A percentile compares a stretch with the other conserved stretches of the same genome.
phyloP scores from a whole-genome alignment of 2,113 vertebrate genomes.

The Eidolon helvum region DNA sequence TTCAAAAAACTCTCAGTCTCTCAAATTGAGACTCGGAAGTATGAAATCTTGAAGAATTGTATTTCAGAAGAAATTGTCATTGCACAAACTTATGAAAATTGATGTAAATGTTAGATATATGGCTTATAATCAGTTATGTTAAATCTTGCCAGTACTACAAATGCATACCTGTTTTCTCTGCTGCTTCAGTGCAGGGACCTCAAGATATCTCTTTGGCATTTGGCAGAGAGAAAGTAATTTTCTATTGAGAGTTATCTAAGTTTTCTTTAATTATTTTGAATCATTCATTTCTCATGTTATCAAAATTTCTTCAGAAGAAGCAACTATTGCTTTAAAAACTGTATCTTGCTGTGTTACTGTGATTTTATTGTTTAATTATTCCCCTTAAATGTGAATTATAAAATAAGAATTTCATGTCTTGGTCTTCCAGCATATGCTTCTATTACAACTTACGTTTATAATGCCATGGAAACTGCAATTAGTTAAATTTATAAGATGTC shows the following conservation, averaged over 20 bases:
- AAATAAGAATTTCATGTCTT: neutral
- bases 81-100: neutral
- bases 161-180: neutral
- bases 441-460: neutral
- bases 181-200: neutral
- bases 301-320: neutral
- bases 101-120: neutral
- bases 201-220: neutral
- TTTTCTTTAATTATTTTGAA: conserved; percentile 34
- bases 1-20: neutral
- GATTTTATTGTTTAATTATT: neutral
- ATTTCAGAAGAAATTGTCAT: neutral
- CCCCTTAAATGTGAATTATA: neutral
- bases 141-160: neutral
- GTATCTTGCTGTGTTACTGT: neutral
- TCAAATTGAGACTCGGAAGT: neutral
- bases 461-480: neutral
- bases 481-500: neutral
- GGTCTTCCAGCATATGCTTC: neutral
- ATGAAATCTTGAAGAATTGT: neutral
- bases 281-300: neutral
- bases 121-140: neutral
- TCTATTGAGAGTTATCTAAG: neutral
- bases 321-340: neutral
- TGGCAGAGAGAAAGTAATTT: conserved; percentile 28